Evolutionary conservation across 2,888 invertebrate species (phyloP).

Genomic region (Alcis repandata): DNA sequence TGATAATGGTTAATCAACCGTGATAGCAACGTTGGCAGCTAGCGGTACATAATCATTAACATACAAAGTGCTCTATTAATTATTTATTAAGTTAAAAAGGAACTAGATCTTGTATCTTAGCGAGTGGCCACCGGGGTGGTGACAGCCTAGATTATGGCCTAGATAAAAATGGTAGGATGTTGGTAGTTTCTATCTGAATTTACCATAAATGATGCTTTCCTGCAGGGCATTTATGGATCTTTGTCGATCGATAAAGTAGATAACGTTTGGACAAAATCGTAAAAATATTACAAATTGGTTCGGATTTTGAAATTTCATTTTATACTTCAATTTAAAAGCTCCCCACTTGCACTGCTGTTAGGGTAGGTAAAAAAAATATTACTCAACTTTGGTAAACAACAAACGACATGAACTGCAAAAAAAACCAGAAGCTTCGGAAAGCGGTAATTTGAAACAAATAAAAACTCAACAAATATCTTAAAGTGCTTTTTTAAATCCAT

Average conservation of each 20-base stretch:
- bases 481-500: background rate
- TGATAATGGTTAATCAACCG: constrained; percentile 27
- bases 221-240: no score
- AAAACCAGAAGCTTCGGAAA: no score
- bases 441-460: background rate
- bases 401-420: no score
- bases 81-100: constrained; percentile 25
- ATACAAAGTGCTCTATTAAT: constrained; percentile 27
- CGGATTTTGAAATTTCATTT: no score
- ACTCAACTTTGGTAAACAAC: no score
- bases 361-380: no score
- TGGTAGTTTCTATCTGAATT: constrained; percentile 4
- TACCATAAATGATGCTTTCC: constrained; percentile 6
- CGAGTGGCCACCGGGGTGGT: constrained; percentile 17
- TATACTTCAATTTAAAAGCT: no score
- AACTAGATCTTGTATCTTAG: constrained; percentile 28
- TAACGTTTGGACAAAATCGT: no score
- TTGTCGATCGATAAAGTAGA: no score
- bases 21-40: constrained; percentile 22
- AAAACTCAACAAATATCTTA: background rate
- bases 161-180: constrained; percentile 10
- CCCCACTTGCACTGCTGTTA: no score
- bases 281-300: no score
- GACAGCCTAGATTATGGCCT: constrained; percentile 2
- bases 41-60: constrained; percentile 32